Base-by-base conservation (phyloP, 1,140 invertebrate species). In the Macrobrachium rosenbergii region DNA sequence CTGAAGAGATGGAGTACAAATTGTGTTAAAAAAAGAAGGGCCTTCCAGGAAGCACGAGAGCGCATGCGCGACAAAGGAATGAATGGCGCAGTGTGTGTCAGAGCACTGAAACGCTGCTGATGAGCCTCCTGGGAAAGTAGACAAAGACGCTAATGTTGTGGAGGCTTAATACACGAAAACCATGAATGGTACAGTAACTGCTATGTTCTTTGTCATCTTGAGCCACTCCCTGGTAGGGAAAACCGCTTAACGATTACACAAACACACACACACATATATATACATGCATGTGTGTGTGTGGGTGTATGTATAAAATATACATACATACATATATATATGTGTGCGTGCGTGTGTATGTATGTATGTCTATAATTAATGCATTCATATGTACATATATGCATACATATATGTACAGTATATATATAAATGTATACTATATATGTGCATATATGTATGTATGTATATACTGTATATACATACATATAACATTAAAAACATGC, bases 321-420 rank as follows among this genome's bases (percentile, higher is more conserved):
- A 78, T 78, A 21, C n/a, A 78, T 78, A 60, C 23, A 78, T 78
- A 60, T 78, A 60, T 23, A 78, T 60, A 78, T 23, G 12, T 58
- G 37, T 73, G 14, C 16, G 2, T 72, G 23, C 23, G 3, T 12
- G 23, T 23, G 3, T 72, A 72, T 72, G 3, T 72, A 72, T 72
- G 12, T 72, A 72, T 72, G 43, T 72, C 0, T 72, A 28, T 72
- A 72, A 6, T 6, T 10, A 52, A 10, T 52, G 10, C 45, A 52
- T 72, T 1, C 23, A 73, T 73, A 37, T 73, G 37, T 73, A 37
- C 37, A 37, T 73, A 73, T 73, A 37, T 73, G 2, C 23, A 28
- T 8, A 37, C 14, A 28, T 73, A 17, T 23, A 73, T 23, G 0
- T 43, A 23, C 6, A 73, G 1, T 1, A 37, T 23, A 43, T 23